These are phyloP conservation scores for Callipepla squamata DNA, from an alignment of 2,113 vertebrate species.

Conservation along the genomic window DNA sequence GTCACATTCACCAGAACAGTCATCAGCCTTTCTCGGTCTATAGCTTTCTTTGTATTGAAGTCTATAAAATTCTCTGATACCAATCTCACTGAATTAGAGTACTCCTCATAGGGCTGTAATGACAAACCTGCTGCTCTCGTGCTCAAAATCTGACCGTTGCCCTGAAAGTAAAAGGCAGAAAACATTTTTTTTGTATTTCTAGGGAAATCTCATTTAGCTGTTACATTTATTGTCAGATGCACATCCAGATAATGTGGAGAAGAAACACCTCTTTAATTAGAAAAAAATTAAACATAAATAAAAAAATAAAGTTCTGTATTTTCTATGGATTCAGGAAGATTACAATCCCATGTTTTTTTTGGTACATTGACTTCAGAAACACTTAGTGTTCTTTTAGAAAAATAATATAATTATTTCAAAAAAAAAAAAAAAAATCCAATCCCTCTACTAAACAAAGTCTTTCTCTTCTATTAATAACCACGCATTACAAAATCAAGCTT, in stretches of 20 bases:
- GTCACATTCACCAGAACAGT: constrained; percentile 84
- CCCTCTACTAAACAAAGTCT: not conserved
- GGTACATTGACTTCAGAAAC: not conserved
- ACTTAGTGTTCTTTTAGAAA: not conserved
- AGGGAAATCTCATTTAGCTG: not conserved
- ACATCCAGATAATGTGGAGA: not conserved
- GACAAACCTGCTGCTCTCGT: constrained; percentile 78
- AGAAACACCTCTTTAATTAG: not conserved
- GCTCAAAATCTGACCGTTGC: constrained; percentile 80
- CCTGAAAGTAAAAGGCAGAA: constrained; percentile 75
- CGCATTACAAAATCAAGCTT: accelerated
- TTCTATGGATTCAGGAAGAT: not conserved
- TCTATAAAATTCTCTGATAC: constrained; percentile 79
- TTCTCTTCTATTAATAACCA: not conserved
- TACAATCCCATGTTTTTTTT: not conserved
- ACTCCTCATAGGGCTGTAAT: constrained; percentile 82
- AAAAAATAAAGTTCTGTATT: not conserved
- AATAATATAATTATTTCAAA: not conserved
- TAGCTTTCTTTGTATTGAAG: constrained; percentile 66
- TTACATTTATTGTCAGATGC: not conserved
- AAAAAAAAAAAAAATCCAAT: not conserved
- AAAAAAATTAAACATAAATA: not conserved
- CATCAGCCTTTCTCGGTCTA: constrained; percentile 86
- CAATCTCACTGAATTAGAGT: constrained; percentile 75
- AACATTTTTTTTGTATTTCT: not conserved